phyloP scores from a whole-genome alignment of 1,140 invertebrate species.

The Oscheius sp. region DNA sequence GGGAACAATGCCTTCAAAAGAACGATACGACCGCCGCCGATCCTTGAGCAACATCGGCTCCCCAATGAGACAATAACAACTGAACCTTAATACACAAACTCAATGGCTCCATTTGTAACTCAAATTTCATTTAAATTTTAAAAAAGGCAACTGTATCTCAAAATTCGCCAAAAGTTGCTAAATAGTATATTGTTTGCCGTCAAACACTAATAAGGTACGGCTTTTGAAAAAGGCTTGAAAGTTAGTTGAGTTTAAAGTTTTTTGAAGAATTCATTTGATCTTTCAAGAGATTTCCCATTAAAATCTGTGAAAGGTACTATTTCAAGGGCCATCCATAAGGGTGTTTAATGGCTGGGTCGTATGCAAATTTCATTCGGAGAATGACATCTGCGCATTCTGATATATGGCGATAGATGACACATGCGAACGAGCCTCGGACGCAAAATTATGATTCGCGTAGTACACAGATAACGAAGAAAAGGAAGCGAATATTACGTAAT shows the following conservation, averaged over 20 bases:
- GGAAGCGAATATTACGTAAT: no score
- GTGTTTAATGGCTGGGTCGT: neutral
- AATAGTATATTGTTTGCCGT: no score
- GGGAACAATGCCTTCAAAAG: neutral
- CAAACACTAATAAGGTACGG: no score
- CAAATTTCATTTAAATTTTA: neutral
- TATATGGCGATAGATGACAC: conserved; percentile 8
- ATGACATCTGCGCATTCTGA: neutral
- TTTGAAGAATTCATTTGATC: no score
- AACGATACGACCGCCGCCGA: neutral
- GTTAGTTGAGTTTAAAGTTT: no score
- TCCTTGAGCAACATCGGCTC: neutral
- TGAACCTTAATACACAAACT: neutral
- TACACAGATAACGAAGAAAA: neutral
- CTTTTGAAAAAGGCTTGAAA: no score
- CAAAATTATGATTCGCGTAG: neutral
- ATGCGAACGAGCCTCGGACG: neutral
- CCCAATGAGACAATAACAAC: neutral
- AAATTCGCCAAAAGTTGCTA: no score
- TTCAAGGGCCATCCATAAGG: no score
- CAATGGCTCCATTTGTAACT: neutral
- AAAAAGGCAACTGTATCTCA: no score
- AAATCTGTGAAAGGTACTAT: no score
- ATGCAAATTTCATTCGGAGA: neutral
- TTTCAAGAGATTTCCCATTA: no score